A percentile compares a stretch with the other conserved stretches of the same genome.
These are phyloP conservation scores for Oscheius sp. DNA, from an alignment of 2,888 invertebrate species.

Conservation along the genomic window DNA sequence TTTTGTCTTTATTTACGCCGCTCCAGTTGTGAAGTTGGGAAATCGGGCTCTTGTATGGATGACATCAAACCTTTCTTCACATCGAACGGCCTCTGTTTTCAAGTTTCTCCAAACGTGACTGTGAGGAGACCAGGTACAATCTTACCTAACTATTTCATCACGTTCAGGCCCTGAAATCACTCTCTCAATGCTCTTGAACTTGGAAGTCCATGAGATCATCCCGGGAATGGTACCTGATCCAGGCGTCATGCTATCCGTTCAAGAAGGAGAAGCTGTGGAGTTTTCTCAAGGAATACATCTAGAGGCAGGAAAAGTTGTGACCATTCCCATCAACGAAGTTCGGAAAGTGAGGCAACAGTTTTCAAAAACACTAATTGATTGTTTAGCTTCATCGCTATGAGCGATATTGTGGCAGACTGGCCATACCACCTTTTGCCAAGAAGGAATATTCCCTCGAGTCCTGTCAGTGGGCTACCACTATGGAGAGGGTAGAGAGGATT, in stretches of 20 bases:
- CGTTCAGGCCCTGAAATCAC: constrained; percentile 63
- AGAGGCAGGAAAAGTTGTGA: constrained; percentile 67
- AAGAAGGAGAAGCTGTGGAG: constrained; percentile 47
- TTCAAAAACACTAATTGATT: neutral
- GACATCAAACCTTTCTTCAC: constrained; percentile 64
- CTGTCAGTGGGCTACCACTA: constrained; percentile 62
- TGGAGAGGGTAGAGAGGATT: constrained; percentile 46
- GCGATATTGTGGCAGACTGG: constrained; percentile 55
- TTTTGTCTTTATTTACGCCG: neutral
- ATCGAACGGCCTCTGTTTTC: constrained; percentile 64
- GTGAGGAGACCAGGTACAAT: constrained; percentile 61
- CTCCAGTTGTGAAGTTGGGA: constrained; percentile 64
- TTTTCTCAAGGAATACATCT: constrained; percentile 67
- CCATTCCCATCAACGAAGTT: constrained; percentile 68
- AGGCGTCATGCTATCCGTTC: constrained; percentile 63
- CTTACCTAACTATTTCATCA: neutral
- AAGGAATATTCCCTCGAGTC: constrained; percentile 63
- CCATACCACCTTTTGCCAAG: constrained; percentile 53
- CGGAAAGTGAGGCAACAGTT: constrained; percentile 43
- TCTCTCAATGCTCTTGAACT: constrained; percentile 62
- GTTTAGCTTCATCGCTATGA: constrained; percentile 54
- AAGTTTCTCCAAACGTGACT: constrained; percentile 63
- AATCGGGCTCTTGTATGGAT: constrained; percentile 63
- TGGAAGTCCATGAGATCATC: constrained; percentile 66
- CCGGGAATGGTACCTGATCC: constrained; percentile 60